Conservation (phyloP, 2,888 invertebrate species). For the Cheilosia grossa region DNA sequence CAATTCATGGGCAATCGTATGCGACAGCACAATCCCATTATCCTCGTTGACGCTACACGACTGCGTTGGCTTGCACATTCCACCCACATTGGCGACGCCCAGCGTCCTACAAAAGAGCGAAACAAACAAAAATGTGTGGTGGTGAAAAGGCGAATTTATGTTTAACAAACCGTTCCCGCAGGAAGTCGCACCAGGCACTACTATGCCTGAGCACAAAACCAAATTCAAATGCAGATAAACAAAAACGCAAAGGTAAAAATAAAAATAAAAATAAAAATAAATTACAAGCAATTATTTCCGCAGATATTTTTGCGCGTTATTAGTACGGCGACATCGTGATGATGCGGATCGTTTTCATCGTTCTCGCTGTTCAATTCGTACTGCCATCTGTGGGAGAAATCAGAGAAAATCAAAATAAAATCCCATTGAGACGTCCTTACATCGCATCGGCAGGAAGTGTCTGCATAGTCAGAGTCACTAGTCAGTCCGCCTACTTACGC, state of each 20-base stretch:
- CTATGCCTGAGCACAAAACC: neutral
- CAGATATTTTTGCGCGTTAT: constrained; percentile 92
- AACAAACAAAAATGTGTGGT: constrained; percentile 11
- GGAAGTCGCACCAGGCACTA: constrained; percentile 42
- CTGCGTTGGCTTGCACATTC: constrained; percentile 92
- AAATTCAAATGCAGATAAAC: constrained; percentile 37
- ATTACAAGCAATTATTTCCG: constrained; percentile 83
- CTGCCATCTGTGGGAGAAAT: constrained; percentile 86
- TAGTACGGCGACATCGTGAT: constrained; percentile 95
- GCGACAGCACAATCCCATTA: constrained; percentile 93
- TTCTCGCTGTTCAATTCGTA: constrained; percentile 86
- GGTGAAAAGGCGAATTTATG: constrained; percentile 63
- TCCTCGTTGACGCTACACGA: constrained; percentile 96
- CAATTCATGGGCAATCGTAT: constrained; percentile 95
- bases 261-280: constrained; percentile 47
- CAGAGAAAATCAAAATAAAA: constrained; percentile 25
- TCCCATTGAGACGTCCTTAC: constrained; percentile 30
- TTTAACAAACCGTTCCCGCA: constrained; percentile 62
- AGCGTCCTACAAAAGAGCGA: constrained; percentile 86
- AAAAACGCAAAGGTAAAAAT: constrained; percentile 5
- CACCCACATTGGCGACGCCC: constrained; percentile 94
- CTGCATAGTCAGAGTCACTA: neutral
- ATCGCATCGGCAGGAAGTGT: constrained; percentile 6
- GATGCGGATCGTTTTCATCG: constrained; percentile 91
- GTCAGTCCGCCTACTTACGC: constrained; percentile 80